Base-by-base conservation (phyloP, 1,140 invertebrate species). In the Gryon sp. region DNA sequence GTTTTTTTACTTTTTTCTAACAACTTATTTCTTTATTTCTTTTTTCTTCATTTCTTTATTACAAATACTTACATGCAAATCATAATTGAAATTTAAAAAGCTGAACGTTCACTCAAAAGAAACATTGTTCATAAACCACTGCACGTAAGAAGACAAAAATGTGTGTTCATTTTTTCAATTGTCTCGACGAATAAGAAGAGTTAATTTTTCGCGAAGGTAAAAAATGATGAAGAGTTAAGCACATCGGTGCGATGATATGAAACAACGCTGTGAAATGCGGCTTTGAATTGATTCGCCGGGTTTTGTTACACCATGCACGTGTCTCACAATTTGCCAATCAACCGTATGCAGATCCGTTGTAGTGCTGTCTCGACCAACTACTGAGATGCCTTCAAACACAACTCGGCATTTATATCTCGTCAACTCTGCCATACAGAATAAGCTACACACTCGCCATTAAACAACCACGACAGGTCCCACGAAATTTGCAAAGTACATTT, bases 351-450 rank as follows among this genome's bases (percentile, higher is more conserved):
- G 76, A 78, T 73, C 76, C 69, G 57, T 8, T 73, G 69, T 73
- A 48, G 55, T 43, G 22, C 26, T 69, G 52, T 59, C 38, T 22
- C 68, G 15, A 38, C 32, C 69, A 69, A 69, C 76, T 63, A 78
- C 76, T 78, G 57, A 78, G 50, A 62, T 57, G 50, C 24, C 46
- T 65, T 46, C 40, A 57, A 69, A 57, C 57, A 50, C 28, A 78
- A 63, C 76, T 40, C 63, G 48, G 63, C 76, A 73, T 78, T 78
- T 78, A 78, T 78, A 78, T 66, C 68, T 68, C 57, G 40, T 57
- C 68, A 62, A 43, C 43, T 50, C 43, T 66, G 43, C 41, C 12
- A 48, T 22, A 34, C 11, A 9, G 46, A 22, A 50, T 68, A 69
- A 41, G 24, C 41, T 60, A 40, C 52, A 20, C 20, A 52, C 22